phyloP scores from a whole-genome alignment of 2,888 invertebrate species.

The Papilio gigon region DNA sequence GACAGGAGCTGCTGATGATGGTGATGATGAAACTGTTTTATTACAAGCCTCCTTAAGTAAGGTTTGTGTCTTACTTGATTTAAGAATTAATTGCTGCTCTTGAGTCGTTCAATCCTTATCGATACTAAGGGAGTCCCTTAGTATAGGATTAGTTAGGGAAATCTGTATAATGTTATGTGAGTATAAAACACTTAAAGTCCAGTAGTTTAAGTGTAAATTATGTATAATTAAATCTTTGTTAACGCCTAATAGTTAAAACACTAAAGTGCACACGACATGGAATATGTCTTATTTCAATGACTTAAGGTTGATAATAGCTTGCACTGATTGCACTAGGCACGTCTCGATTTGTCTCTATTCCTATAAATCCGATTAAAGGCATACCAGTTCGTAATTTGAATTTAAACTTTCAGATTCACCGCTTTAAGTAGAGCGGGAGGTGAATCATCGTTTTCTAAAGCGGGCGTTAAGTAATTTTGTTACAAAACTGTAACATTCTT shows the following conservation, averaged over 20 bases:
- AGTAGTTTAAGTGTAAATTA: slow-evolving; percentile 41
- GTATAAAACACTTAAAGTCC: no score
- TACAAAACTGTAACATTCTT: slow-evolving; percentile 36
- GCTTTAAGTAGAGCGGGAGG: slow-evolving; percentile 44
- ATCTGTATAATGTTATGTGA: no score
- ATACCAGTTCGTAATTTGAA: slow-evolving; percentile 54
- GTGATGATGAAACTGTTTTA: no score
- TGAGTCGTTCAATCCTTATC: no score
- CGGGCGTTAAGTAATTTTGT: slow-evolving; percentile 34
- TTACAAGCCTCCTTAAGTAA: no score
- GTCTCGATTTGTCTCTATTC: slow-evolving; percentile 41
- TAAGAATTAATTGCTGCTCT: no score
- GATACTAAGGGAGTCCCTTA: no score
- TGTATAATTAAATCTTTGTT: slow-evolving; percentile 42
- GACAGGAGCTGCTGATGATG: no score
- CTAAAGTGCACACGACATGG: slow-evolving; percentile 13
- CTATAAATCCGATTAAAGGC: slow-evolving; percentile 50
- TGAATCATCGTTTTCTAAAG: slow-evolving; percentile 45
- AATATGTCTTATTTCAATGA: not conserved
- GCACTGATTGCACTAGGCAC: not conserved
- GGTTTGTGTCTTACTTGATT: no score
- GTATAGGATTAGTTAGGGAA: no score
- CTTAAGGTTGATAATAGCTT: slow-evolving; percentile 12
- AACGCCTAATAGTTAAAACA: slow-evolving; percentile 36
- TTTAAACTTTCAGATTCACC: slow-evolving; percentile 50